Conservation (phyloP, 2,888 invertebrate genomes). For the Dermolepida albohirtum region DNA sequence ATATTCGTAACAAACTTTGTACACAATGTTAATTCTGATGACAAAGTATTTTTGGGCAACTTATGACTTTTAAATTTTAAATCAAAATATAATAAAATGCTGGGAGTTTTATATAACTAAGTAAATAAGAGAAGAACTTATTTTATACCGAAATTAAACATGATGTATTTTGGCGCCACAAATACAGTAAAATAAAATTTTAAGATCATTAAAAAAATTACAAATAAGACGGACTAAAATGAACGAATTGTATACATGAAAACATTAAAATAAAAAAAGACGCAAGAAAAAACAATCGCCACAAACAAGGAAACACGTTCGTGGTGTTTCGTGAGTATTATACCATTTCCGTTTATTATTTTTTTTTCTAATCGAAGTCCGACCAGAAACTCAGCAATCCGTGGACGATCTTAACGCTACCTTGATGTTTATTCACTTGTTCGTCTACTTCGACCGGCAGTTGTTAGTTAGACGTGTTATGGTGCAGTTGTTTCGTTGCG, state of each 20-base stretch:
- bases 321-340: slow-evolving; percentile 39
- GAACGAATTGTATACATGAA: neutral
- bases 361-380: slow-evolving; percentile 21
- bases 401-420: slow-evolving; percentile 37
- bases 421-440: slow-evolving; percentile 44
- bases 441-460: slow-evolving; percentile 36
- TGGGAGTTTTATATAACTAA: no score
- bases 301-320: slow-evolving; percentile 42
- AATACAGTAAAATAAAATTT: neutral
- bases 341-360: slow-evolving; percentile 41
- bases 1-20: no score
- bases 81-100: no score
- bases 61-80: no score
- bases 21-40: no score
- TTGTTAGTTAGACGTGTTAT: slow-evolving; percentile 27
- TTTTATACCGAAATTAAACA: no score
- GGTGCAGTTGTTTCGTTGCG: slow-evolving; percentile 6
- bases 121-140: no score
- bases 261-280: neutral
- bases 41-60: no score
- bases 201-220: neutral
- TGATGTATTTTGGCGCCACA: no score
- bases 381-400: slow-evolving; percentile 36
- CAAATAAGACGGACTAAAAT: neutral
- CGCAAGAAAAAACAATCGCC: slow-evolving; percentile 7